Evolutionary conservation across 2,888 invertebrate genomes (phyloP), one percentile per base, ranked within the genome.

Genomic region (Volucella inanis): DNA sequence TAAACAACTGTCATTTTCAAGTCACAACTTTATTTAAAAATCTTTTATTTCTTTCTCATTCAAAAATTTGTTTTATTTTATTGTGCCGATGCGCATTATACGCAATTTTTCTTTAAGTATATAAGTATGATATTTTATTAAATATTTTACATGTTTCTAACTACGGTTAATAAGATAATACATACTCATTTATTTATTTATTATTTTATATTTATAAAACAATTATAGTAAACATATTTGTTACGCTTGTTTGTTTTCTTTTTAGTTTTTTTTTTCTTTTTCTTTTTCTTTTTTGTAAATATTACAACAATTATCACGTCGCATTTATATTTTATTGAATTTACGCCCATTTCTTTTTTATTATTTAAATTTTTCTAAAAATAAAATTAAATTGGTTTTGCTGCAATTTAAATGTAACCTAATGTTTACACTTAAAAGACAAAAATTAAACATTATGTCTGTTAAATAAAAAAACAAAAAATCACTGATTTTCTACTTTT

Each of bases 221-320:
- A 61, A 41, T 74, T 62, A 38, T 49, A 75, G 59, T 64, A 68
- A 83, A 78, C 74, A 64, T 67, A 45, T 72, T 61, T 39, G 49
- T 38, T 55, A 11, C 57, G 50, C 31, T 31, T 31, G 0, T 31
- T 31, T 6, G 6, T 41, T 52, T 65, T 43, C 22, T 49, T 72
- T 22, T 22, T 22, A 22, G 18, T 22, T 22, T 22, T 2, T 22
- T 22, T 22, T 3, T 12, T 71, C 11, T 31, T 61, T 31, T 47
- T 14, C n/a, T n/a, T 64, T 59, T 31, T 45, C 14, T 41, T 41
- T 59, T 79, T 47, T 81, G 72, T 81, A 81, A 72, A 85, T 85
- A 68, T 81, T 81, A 86, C 86, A 86, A 82, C 82, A 86, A 82
- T 78, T 86, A 82, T 86, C 86, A 82, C 86, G 82, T 65, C 72